Conservation (phyloP, 2,888 invertebrate species). For the Xanthia togata region DNA sequence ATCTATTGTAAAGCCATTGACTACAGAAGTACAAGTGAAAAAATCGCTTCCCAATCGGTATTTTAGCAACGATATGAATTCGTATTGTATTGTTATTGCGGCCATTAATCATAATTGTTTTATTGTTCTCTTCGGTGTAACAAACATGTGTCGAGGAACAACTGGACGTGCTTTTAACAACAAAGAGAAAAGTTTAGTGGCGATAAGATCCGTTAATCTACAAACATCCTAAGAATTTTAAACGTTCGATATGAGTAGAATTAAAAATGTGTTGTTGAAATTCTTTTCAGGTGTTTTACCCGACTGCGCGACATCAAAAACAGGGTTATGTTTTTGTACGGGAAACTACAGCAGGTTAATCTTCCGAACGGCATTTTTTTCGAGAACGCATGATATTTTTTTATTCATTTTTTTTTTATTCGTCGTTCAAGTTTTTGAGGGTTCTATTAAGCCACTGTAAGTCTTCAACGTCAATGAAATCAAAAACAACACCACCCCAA, state of each 20-base stretch:
- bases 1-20: slow-evolving; percentile 26
- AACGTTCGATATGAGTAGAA: slow-evolving; percentile 10
- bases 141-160: slow-evolving; percentile 59
- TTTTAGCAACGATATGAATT: slow-evolving; percentile 51
- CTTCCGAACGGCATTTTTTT: not conserved
- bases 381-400: not conserved
- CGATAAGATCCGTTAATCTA: slow-evolving; percentile 39
- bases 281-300: not conserved
- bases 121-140: slow-evolving; percentile 52
- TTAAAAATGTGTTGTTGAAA: slow-evolving; percentile 14
- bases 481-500: slow-evolving; percentile 45
- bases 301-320: not conserved
- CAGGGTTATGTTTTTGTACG: not conserved
- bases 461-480: slow-evolving; percentile 28
- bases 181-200: slow-evolving; percentile 24
- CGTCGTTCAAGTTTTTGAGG: not conserved
- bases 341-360: not conserved
- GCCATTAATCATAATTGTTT: slow-evolving; percentile 61
- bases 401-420: not conserved
- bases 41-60: slow-evolving; percentile 34
- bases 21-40: slow-evolving; percentile 35
- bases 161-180: slow-evolving; percentile 58
- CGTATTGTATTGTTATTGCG: slow-evolving; percentile 57
- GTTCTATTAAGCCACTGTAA: slow-evolving; percentile 10
- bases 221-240: slow-evolving; percentile 45